Base-by-base conservation (phyloP, 2,888 invertebrate species). In the Orthonevra nobilis region DNA sequence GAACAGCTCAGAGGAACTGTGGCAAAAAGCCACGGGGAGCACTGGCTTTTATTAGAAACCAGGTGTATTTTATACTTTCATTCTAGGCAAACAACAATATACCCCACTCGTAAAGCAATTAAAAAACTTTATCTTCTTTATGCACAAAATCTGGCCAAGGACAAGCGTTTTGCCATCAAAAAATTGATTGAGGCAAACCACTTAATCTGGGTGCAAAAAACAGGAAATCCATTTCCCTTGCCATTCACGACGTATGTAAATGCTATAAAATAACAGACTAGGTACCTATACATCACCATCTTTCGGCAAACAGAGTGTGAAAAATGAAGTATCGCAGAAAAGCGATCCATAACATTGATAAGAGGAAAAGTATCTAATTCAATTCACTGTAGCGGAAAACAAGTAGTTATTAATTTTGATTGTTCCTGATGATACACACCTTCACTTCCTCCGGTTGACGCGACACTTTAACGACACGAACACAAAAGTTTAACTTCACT, bases 181-280 rank as follows among this genome's bases (percentile, higher is more conserved):
- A 72, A 72, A 77, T 79, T 79, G 79, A 73, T 79, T 61, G 36
- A 26, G 46, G 48, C 36, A 66, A 79, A 66, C 52, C 54, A 61
- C 54, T 79, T 52, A 66, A 56, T 66, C 66, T 54, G 30, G 48
- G 32, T 52, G 73, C 60, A 66, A 28, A 30, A 52, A 40, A 58
- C 23, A 46, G 44, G 36, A 52, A 61, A 30, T 48, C 38, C 28
- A 48, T 68, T 74, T 54, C 36, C 52, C 42, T 10, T 23, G 10
- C 14, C 20, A 12, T 38, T 48, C 15, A 44, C 30, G 32, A 20
- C 2, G 10, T 6, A 4, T n/a, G n/a, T n/a, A n/a, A n/a, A n/a
- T n/a, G n/a, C n/a, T n/a, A n/a, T n/a, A n/a, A n/a, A n/a, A n/a
- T n/a, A n/a, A n/a, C n/a, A n/a, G n/a, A n/a, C n/a, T n/a, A n/a